Conservation (phyloP, 2,113 vertebrate species). For the Ochotona princeps region DNA sequence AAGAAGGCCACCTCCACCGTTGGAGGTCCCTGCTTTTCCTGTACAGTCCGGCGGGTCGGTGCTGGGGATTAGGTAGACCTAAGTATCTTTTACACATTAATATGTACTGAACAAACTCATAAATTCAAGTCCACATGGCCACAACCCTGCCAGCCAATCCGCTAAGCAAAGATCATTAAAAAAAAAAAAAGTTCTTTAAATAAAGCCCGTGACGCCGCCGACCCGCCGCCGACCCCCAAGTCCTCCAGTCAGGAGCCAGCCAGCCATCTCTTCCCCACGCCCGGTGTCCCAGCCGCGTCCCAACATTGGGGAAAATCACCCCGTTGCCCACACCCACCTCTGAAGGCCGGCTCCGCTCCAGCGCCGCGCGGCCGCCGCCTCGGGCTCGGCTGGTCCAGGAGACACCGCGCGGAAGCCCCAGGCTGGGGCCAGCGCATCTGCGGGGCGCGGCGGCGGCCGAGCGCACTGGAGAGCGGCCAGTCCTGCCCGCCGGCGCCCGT, state of each 20-base stretch:
- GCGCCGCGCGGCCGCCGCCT: background rate
- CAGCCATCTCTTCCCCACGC: background rate
- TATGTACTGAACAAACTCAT: conserved; percentile 21
- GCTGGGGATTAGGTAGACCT: too few species aligned
- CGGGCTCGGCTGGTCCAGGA: background rate
- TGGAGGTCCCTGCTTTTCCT: background rate
- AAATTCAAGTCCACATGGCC: conserved; percentile 62
- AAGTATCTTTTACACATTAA: background rate
- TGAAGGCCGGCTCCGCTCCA: background rate
- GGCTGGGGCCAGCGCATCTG: conserved; percentile 42
- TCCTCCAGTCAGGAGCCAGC: background rate
- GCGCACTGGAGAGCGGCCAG: background rate
- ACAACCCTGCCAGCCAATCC: background rate
- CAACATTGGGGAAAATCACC: background rate
- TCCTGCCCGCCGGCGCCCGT: background rate
- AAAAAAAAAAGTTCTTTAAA: background rate
- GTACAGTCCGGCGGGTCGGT: background rate
- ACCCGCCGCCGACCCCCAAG: background rate
- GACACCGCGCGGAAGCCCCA: background rate
- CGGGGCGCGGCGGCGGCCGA: rapidly evolving
- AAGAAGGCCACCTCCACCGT: background rate
- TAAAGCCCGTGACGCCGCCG: background rate
- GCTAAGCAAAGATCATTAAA: background rate
- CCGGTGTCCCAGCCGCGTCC: background rate
- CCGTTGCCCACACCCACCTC: conserved; percentile 60